These are phyloP conservation scores for Plodia interpunctella DNA, from an alignment of 1,140 invertebrate genomes.

Conservation along the genomic window DNA sequence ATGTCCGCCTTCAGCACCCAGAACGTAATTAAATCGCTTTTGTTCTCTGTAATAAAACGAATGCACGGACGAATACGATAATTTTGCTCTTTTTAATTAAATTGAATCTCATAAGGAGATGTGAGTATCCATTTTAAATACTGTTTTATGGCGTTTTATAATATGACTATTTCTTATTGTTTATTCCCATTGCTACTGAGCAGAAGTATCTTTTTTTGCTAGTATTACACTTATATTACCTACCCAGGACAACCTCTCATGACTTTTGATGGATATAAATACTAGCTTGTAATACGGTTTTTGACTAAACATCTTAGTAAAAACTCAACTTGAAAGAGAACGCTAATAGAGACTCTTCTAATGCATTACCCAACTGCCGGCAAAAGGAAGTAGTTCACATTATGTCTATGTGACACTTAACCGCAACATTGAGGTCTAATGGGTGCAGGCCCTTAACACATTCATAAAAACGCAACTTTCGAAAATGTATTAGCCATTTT, in stretches of 20 bases:
- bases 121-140: neutral
- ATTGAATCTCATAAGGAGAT: neutral
- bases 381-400: neutral
- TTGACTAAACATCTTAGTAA: neutral
- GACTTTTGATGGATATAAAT: too few species aligned
- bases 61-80: neutral
- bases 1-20: neutral
- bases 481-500: too few species aligned
- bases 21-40: slow-evolving; percentile 1
- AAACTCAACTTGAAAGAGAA: neutral
- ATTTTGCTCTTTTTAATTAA: neutral
- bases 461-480: neutral
- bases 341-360: neutral
- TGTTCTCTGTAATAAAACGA: slow-evolving; percentile 2
- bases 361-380: slow-evolving; percentile 8
- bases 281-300: too few species aligned
- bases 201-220: too few species aligned
- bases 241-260: too few species aligned
- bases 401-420: neutral
- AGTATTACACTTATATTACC: too few species aligned
- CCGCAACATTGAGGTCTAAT: neutral
- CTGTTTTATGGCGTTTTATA: too few species aligned
- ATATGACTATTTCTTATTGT: too few species aligned
- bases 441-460: neutral
- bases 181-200: too few species aligned